phyloP scores from a whole-genome alignment of 2,888 invertebrate genomes.

The Fabriciana adippe region DNA sequence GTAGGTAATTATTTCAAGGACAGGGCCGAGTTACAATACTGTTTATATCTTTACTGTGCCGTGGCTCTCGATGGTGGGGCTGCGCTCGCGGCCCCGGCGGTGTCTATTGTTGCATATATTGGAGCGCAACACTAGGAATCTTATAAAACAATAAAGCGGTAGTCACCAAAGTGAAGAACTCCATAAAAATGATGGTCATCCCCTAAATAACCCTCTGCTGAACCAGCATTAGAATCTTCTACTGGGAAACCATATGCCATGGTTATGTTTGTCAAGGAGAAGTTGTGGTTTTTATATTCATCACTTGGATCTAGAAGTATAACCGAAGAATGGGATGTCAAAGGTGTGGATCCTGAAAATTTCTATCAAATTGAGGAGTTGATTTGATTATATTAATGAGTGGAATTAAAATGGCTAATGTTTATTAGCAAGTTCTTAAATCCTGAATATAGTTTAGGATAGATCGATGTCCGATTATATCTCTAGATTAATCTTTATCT shows the following conservation, averaged over 20 bases:
- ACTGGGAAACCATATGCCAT: conserved; percentile 70
- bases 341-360: conserved; percentile 36
- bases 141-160: no score
- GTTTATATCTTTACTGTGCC: no score
- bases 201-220: conserved; percentile 73
- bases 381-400: background rate
- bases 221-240: conserved; percentile 58
- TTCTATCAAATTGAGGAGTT: background rate
- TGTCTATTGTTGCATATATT: no score
- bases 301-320: conserved; percentile 57
- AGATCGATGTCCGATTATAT: no score
- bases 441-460: no score
- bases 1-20: no score
- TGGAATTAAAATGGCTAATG: background rate
- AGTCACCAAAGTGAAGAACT: conserved; percentile 64
- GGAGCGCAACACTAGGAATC: no score
- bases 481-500: no score
- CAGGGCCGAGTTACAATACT: no score
- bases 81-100: no score
- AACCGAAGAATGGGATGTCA: conserved; percentile 50
- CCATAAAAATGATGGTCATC: conserved; percentile 72
- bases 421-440: no score
- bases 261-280: conserved; percentile 53
- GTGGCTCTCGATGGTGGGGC: no score
- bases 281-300: conserved; percentile 33